Base-by-base conservation (phyloP, 1,140 invertebrate genomes). In the Wiebesia pumilae region DNA sequence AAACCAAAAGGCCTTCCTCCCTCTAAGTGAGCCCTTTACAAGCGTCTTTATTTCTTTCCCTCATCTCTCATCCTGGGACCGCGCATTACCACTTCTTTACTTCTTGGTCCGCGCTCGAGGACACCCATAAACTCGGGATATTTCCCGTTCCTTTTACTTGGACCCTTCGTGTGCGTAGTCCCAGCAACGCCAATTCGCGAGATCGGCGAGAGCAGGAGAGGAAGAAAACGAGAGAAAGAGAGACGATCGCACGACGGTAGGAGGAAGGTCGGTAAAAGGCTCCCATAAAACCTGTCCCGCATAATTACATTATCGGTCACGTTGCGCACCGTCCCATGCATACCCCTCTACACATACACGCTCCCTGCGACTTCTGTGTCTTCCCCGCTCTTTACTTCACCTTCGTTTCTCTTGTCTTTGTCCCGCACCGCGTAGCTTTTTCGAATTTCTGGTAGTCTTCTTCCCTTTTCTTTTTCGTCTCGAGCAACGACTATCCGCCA, bases 231-330 rank as follows among this genome's bases (percentile, higher is more conserved):
- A 21, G n/a, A 79, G 30, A 38, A 79, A 71, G 82, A 79, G 84
- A 86, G 38, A 43, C 89, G 80, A 43, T 43, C 71, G 35, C 24
- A 6, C 3, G 71, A 43, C 24, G 71, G 30, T 10, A 21, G 71
- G 33, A 75, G 38, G 71, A 75, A 33, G 71, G 62, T 38, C 62
- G 40, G 58, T 67, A 92, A 92, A 71, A 79, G 77, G 27, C 43
- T 6, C 16, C 47, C 77, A 79, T 79, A 79, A 91, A 92, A 92
- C 91, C 89, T 90, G 91, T 92, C 91, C 88, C 84, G 91, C 89
- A 91, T 91, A 90, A 92, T 92, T 91, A 90, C 89, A 90, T 92
- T 91, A 92, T 92, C 91, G 91, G 89, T 90, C 90, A 91, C 89
- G 91, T 92, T 90, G 40, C 40, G 38, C 71, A 24, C 71, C 38